Evolutionary conservation across 2,888 invertebrate species (phyloP).

Genomic region (Oligia latruncula): DNA sequence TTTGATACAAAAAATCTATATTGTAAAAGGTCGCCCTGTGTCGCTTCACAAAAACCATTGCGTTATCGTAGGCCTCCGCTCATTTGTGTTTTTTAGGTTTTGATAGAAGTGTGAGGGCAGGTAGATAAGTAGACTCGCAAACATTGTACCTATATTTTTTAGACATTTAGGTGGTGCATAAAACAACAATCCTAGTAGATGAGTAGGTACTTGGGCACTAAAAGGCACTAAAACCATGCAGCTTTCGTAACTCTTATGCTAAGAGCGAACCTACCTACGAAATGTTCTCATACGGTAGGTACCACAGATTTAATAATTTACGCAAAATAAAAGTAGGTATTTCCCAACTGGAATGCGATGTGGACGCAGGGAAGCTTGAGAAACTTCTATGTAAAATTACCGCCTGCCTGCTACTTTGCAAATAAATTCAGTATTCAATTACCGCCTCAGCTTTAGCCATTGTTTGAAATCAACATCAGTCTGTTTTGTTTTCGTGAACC

Average conservation of each 20-base stretch:
- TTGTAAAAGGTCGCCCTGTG: constrained; percentile 86
- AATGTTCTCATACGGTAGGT: not conserved
- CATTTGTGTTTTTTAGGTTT: constrained; percentile 84
- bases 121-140: constrained; percentile 85
- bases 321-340: not conserved
- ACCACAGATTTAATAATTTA: not conserved
- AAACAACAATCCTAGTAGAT: not conserved
- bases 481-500: not conserved
- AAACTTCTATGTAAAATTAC: not conserved
- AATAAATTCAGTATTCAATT: not conserved
- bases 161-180: not conserved
- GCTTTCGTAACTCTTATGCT: not conserved
- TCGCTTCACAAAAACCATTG: constrained; percentile 87
- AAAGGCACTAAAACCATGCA: not conserved
- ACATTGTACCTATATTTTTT: constrained; percentile 73
- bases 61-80: constrained; percentile 83
- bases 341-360: not conserved
- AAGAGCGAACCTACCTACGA: not conserved
- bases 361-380: no score
- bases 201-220: no score
- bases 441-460: not conserved
- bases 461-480: constrained; percentile 8
- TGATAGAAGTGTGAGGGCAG: constrained; percentile 85
- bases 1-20: constrained; percentile 84
- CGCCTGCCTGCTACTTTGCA: not conserved